These are phyloP conservation scores for Phenganax subtilis DNA, from an alignment of 92 coral and sea anemone species.

Conservation along the genomic window DNA sequence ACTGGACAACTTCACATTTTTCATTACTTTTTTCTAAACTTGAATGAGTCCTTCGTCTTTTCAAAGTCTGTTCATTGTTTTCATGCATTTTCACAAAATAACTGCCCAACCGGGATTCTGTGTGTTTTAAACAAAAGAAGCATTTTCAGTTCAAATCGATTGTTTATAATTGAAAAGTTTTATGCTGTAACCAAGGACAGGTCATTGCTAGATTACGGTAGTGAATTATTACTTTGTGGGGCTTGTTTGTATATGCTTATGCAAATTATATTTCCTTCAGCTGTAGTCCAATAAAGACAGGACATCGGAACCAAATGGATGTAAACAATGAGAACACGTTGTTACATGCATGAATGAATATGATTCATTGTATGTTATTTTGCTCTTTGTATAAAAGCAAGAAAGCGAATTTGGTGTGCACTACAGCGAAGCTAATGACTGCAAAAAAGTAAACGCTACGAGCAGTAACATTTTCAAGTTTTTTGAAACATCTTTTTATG, in stretches of 20 bases:
- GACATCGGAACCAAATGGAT: background rate
- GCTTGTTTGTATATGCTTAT: background rate
- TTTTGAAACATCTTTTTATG: too few relatives aligned
- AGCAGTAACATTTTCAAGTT: too few relatives aligned
- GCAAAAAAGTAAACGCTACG: background rate
- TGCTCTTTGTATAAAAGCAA: background rate
- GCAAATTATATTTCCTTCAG: conserved; percentile 4
- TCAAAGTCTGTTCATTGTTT: conserved; percentile 12
- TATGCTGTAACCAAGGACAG: background rate
- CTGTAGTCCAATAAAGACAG: background rate
- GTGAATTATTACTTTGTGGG: background rate
- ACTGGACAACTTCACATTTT: background rate
- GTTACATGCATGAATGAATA: background rate
- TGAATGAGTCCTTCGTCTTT: conserved; percentile 23
- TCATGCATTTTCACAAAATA: conserved; percentile 5
- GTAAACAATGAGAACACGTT: background rate
- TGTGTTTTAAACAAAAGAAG: background rate
- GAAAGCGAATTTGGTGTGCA: background rate
- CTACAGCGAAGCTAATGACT: background rate
- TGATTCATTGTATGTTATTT: background rate
- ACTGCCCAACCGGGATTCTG: background rate
- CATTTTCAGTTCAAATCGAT: conserved; percentile 4
- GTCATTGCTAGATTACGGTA: background rate
- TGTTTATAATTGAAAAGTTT: conserved; percentile 1
- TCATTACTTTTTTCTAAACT: conserved; percentile 1